Conservation (phyloP, 2,113 vertebrate species). For the Labeo rohita region DNA sequence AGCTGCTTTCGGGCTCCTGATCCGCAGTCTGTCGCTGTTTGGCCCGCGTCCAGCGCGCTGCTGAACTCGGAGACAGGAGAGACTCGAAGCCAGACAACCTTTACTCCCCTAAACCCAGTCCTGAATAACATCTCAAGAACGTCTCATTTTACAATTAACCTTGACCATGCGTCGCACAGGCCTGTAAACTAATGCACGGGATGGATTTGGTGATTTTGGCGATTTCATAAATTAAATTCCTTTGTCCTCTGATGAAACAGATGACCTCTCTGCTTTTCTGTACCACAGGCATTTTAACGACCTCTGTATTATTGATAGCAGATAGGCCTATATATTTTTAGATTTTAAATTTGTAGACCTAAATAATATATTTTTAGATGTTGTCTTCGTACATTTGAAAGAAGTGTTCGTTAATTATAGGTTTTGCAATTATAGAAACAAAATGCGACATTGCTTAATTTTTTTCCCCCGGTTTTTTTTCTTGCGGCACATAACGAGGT, state of each 20-base stretch:
- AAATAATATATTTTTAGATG: not conserved
- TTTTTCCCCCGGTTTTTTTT: not conserved
- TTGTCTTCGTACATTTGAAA: not conserved
- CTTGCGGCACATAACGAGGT: not conserved
- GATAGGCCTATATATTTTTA: not conserved
- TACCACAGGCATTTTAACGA: too few species aligned
- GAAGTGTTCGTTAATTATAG: not conserved
- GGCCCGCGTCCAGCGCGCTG: slow-evolving; percentile 52
- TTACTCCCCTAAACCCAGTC: slow-evolving; percentile 16
- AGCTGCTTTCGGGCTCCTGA: slow-evolving; percentile 14
- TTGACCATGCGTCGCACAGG: not conserved
- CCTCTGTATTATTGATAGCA: not conserved
- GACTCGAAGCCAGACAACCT: not conserved
- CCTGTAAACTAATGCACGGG: not conserved
- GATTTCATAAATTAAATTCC: not conserved
- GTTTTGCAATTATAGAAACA: not conserved
- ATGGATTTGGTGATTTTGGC: not conserved
- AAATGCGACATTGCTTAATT: not conserved
- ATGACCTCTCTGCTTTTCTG: not conserved
- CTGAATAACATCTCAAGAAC: slow-evolving; percentile 14
- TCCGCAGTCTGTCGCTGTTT: slow-evolving; percentile 60
- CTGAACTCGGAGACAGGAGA: slow-evolving; percentile 45
- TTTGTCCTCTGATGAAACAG: not conserved
- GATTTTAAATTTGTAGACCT: not conserved
- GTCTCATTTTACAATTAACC: not conserved